Evolutionary conservation across 2,888 invertebrate species (phyloP), one percentile per base, ranked within the genome.

Genomic region (Pyrochroa serraticornis): DNA sequence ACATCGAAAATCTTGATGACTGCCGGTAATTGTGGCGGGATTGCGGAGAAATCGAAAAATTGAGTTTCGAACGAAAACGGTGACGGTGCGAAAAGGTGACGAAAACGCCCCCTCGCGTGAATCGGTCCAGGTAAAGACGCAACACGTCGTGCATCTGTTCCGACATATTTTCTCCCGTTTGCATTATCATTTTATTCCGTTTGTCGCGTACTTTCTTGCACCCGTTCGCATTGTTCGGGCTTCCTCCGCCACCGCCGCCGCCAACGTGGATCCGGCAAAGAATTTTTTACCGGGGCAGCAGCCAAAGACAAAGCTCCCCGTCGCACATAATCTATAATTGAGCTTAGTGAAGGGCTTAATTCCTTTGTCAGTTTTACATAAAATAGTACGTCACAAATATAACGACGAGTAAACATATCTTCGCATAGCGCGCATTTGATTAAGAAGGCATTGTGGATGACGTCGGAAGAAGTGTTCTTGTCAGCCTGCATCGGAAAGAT

Each of bases 401-500:
- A 71, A 72, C 68, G 41, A 69, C 70, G 64, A 70, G 73, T 71
- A 74, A 76, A 77, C 75, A 75, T 76, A 75, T 75, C 75, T 74
- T 68, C 67, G 22, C 22, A 22, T 22, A 64, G 68, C 67, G 69
- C 72, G 74, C 71, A 75, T 71, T 75, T 76, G 76, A 76, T 76
- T 76, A 75, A 76, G 75, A 70, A 69, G 72, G 72, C 68, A 76
- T 76, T 76, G 76, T 75, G 67, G 70, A 67, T 75, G 75, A 74
- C 75, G 72, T 71, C 71, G 68, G 72, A 75, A 75, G 75, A 76
- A 77, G 75, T 77, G 77, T 75, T 76, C 75, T 77, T 78, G 78
- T 78, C 78, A 78, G 76, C 69, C 75, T 77, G 76, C 74, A 75
- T 74, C 71, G 73, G 77, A 77, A 77, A 76, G 78, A 78, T 77